phyloP scores from a whole-genome alignment of 2,113 vertebrate species.

The Neogale vison region DNA sequence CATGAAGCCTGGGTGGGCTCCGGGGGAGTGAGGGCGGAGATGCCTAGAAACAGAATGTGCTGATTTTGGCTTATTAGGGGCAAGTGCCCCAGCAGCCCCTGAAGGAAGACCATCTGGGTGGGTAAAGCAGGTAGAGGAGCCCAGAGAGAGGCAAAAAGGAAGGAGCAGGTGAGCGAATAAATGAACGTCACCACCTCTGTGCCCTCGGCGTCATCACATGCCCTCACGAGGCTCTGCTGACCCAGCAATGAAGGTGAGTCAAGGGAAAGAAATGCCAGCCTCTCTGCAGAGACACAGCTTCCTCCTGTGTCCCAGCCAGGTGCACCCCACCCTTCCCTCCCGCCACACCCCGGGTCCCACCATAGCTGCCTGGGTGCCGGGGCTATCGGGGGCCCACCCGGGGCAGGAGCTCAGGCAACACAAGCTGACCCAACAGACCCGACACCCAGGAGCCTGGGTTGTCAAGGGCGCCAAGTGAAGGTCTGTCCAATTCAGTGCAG shows the following conservation, averaged over 20 bases:
- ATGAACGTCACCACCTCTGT: fast-evolving
- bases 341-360: neutral
- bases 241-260: neutral
- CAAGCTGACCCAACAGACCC: fast-evolving
- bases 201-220: fast-evolving
- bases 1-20: fast-evolving
- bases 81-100: neutral
- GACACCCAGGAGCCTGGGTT: too few species aligned
- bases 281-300: neutral
- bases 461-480: neutral
- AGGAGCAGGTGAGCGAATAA: too few species aligned
- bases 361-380: neutral
- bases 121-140: too few species aligned
- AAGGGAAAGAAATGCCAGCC: too few species aligned
- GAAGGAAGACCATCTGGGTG: neutral
- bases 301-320: neutral
- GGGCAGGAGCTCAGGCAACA: fast-evolving
- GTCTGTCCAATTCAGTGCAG: neutral
- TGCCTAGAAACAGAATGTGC: neutral
- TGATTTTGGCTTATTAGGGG: neutral
- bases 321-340: too few species aligned
- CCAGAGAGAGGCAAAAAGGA: neutral
- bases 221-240: neutral
- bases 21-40: neutral
- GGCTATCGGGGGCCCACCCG: fast-evolving